phyloP scores from a whole-genome alignment of 2,888 invertebrate species.

The Beris morrisii region DNA sequence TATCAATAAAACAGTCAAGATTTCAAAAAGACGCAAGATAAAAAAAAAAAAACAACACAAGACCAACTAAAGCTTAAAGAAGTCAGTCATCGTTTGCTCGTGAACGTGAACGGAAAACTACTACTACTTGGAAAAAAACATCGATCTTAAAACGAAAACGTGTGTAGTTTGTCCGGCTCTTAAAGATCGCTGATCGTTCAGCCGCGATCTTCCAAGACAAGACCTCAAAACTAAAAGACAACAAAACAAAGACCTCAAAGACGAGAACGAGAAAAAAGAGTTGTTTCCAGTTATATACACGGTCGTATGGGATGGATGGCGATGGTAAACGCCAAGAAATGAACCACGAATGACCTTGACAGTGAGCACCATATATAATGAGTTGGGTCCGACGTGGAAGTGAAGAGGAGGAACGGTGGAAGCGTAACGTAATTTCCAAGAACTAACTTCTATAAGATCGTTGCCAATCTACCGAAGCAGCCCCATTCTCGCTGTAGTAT shows the following conservation, averaged over 20 bases:
- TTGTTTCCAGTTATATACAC: constrained; percentile 25
- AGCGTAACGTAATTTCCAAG: constrained; percentile 18
- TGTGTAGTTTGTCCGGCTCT: constrained; percentile 1
- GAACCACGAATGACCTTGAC: constrained; percentile 37
- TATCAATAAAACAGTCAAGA: constrained; percentile 13
- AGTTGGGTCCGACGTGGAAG: constrained; percentile 7
- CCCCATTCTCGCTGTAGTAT: too few relatives aligned
- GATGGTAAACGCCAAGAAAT: constrained; percentile 29
- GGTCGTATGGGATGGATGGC: not conserved
- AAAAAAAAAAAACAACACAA: constrained; percentile 7
- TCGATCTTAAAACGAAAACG: constrained; percentile 2
- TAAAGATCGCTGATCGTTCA: constrained; percentile 1
- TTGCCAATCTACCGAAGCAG: not conserved
- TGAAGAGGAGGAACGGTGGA: constrained; percentile 9
- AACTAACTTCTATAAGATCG: constrained; percentile 15
- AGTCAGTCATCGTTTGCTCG: constrained; percentile 8
- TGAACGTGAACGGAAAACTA: constrained; percentile 1
- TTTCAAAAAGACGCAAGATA: not conserved
- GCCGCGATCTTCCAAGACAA: not conserved
- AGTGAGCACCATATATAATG: constrained; percentile 33
- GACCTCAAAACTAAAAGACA: constrained; percentile 2
- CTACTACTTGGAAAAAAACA: not conserved
- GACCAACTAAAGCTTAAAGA: too few relatives aligned
- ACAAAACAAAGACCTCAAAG: constrained; percentile 9
- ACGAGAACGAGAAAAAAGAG: constrained; percentile 4